phyloP scores from a whole-genome alignment of 2,113 vertebrate genomes.

The Catharus fuscescens region DNA sequence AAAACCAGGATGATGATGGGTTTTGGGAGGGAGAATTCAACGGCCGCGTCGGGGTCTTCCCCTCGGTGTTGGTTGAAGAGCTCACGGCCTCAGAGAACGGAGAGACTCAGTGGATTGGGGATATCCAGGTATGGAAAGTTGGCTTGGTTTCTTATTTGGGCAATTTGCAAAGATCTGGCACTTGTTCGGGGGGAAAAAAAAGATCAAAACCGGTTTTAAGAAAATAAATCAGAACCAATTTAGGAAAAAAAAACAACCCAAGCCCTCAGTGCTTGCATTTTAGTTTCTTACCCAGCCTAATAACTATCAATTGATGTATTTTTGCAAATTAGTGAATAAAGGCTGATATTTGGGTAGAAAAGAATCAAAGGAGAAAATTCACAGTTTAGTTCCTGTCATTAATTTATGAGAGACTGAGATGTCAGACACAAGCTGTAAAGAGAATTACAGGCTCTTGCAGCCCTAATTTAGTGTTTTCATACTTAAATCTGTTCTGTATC shows the following conservation, averaged over 20 bases:
- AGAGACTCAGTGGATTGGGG: conserved; percentile 79
- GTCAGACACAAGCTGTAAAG: neutral
- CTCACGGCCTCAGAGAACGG: conserved; percentile 86
- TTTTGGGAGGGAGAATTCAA: conserved; percentile 99
- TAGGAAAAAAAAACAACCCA: neutral
- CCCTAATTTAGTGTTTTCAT: neutral
- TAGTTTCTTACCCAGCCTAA: neutral
- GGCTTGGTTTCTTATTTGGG: neutral
- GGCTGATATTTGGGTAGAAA: neutral
- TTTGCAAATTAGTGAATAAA: neutral
- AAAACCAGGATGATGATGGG: conserved; percentile 95
- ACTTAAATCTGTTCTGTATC: neutral
- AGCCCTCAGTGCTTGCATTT: neutral
- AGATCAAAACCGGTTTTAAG: neutral
- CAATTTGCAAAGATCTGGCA: neutral
- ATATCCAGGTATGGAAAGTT: conserved; percentile 72
- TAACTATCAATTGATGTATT: neutral
- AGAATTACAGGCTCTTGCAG: neutral
- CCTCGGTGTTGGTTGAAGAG: conserved; percentile 94
- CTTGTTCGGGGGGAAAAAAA: neutral
- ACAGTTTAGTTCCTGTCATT: neutral
- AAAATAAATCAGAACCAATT: neutral
- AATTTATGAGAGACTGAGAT: neutral
- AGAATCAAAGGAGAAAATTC: neutral
- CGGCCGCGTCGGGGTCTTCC: conserved; percentile 91